Base-by-base conservation (phyloP, 2,888 invertebrate genomes). In the Resseliella maxima region DNA sequence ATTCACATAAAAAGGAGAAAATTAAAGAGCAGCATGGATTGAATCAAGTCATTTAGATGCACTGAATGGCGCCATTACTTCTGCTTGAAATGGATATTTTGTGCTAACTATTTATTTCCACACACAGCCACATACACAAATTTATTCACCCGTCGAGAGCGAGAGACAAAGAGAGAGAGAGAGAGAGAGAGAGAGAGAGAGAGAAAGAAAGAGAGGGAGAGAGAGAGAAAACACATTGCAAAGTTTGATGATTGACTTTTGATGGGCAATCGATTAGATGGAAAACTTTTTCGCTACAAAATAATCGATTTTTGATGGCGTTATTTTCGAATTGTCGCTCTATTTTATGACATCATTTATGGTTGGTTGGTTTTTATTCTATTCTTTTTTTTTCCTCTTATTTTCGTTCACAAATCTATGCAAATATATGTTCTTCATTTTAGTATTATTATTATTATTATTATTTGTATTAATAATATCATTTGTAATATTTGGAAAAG, bases 401-500 rank as follows among this genome's bases (percentile, higher is more conserved):
- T 35, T 31, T 31, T 5, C 31, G 27, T 72, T 72, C 72, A 72
- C 72, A 72, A 31, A 31, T 5, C 18, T 72, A n/a, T 72, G 72
- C 72, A 72, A 72, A 72, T 72, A 72, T 72, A 72, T 72, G 3
- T 59, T 72, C 24, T 72, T 15, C 31, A 35, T 72, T 31, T 41
- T 72, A 72, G 72, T 72, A 24, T 72, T 59, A 59, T 31, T 72
- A 50, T 50, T 50, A 15, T 50, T 50, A 50, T 50, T n/a, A n/a
- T n/a, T n/a, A n/a, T n/a, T n/a, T n/a, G n/a, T n/a, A n/a, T 27
- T 72, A 72, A 72, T 72, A 72, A 72, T 72, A 72, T 72, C 72
- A 31, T 72, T 72, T 72, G 72, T 72, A 72, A 72, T 72, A 72
- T 72, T 72, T 72, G 31, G 72, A 72, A 72, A 72, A 72, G 72